Evolutionary conservation across 2,888 invertebrate genomes (phyloP).

Genomic region (Scelioninae gen. 2): DNA sequence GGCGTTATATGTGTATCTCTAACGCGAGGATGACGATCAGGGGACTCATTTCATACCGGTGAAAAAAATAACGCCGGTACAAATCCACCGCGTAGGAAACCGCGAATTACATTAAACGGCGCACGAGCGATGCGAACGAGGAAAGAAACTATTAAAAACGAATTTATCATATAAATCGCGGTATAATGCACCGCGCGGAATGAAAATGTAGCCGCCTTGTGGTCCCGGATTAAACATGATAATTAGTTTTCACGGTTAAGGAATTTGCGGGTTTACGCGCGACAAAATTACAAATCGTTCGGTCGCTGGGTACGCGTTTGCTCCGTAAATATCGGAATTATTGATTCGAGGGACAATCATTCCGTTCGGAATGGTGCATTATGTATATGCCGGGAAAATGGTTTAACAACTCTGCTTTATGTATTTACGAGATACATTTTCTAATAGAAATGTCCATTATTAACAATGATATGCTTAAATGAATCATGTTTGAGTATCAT

Average conservation of each 20-base stretch:
- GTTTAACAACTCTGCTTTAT: too few species aligned
- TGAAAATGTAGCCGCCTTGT: not conserved
- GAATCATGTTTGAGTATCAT: not conserved
- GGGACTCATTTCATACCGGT: slow-evolving; percentile 44
- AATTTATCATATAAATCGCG: slow-evolving; percentile 42
- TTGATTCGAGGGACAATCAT: too few species aligned
- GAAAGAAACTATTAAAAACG: slow-evolving; percentile 43
- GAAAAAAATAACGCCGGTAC: slow-evolving; percentile 42
- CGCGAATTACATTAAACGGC: slow-evolving; percentile 52
- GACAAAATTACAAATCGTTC: slow-evolving; percentile 64
- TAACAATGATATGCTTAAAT: too few species aligned
- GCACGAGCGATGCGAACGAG: slow-evolving; percentile 21
- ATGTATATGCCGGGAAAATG: too few species aligned
- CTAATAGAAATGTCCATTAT: too few species aligned
- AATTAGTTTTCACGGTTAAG: slow-evolving; percentile 66
- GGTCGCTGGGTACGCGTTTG: slow-evolving; percentile 60
- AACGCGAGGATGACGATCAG: slow-evolving; percentile 65
- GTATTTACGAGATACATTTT: too few species aligned
- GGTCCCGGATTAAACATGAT: slow-evolving; percentile 29
- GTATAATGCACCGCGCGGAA: slow-evolving; percentile 13
- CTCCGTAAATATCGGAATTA: slow-evolving; percentile 36
- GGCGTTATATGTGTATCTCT: slow-evolving; percentile 73
- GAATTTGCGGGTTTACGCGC: slow-evolving; percentile 64
- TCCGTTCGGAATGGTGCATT: too few species aligned
- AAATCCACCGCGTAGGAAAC: slow-evolving; percentile 36